Percentiles rank a stretch among this genome's conserved stretches.
Evolutionary conservation across 2,888 invertebrate genomes (phyloP).

Genomic region (Nephrotoma appendiculata): DNA sequence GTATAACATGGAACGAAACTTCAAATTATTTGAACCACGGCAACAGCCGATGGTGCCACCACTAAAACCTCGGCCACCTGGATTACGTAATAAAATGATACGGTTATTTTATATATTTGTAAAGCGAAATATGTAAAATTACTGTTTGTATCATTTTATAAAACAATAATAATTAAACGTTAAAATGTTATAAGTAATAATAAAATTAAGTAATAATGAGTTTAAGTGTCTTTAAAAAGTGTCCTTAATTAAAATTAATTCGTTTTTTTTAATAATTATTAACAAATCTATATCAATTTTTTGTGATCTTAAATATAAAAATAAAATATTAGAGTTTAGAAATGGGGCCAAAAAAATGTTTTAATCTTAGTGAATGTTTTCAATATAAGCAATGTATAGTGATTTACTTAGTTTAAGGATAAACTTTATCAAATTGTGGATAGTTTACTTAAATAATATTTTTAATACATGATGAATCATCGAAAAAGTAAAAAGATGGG

Average conservation of each 20-base stretch:
- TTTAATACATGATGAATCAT: not conserved
- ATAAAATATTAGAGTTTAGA: not conserved
- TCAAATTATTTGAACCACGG: slow-evolving; percentile 16
- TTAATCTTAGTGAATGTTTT: not conserved
- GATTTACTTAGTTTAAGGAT: not conserved
- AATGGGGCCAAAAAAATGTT: not conserved
- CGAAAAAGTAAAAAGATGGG: not conserved
- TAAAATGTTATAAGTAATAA: not conserved
- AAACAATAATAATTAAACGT: slow-evolving; percentile 3
- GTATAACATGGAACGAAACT: slow-evolving; percentile 19
- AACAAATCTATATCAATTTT: not conserved
- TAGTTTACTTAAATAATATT: not conserved
- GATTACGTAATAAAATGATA: slow-evolving; percentile 10
- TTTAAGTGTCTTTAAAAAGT: slow-evolving; percentile 13
- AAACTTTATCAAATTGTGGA: not conserved
- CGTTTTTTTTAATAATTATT: not conserved
- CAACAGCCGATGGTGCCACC: slow-evolving; percentile 23
- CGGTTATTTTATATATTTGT: not conserved
- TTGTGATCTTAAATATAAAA: not conserved
- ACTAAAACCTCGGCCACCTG: slow-evolving; percentile 24
- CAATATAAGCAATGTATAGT: not conserved
- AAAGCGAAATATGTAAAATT: not conserved
- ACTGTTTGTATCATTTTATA: not conserved
- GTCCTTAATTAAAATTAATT: slow-evolving; percentile 10
- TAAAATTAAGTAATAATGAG: not conserved